These are phyloP conservation scores for Datnioides undecimradiatus DNA, from an alignment of 2,113 vertebrate species.

Conservation along the genomic window DNA sequence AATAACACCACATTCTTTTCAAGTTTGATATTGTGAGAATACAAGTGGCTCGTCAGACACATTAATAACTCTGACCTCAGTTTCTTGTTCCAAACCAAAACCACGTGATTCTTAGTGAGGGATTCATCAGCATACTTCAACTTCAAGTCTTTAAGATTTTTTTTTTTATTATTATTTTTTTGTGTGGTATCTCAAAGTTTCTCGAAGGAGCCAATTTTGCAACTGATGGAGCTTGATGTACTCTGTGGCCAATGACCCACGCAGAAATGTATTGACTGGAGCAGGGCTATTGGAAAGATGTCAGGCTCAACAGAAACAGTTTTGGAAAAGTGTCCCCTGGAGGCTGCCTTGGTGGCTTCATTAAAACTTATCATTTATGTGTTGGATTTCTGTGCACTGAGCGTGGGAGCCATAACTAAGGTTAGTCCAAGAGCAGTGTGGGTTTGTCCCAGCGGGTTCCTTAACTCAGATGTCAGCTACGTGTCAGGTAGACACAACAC, in stretches of 20 bases:
- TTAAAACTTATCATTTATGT: constrained; percentile 72
- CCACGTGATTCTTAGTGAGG: not conserved
- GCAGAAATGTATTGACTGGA: constrained; percentile 41
- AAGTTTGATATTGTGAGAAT: constrained; percentile 5
- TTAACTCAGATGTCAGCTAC: constrained; percentile 21
- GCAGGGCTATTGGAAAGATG: constrained; percentile 65
- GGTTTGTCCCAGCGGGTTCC: constrained; percentile 27
- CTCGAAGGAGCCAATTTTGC: constrained; percentile 22
- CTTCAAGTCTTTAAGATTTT: not conserved
- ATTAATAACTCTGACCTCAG: not conserved
- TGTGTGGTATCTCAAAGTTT: constrained; percentile 38
- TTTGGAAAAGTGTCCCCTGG: constrained; percentile 60
- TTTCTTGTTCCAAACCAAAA: not conserved
- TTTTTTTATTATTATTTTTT: not conserved
- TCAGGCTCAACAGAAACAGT: constrained; percentile 63
- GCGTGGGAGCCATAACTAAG: constrained; percentile 20
- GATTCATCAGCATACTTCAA: not conserved
- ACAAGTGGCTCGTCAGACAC: not conserved
- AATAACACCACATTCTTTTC: not conserved
- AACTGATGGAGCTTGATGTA: constrained; percentile 55
- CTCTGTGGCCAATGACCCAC: constrained; percentile 64
- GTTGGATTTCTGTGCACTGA: constrained; percentile 42
- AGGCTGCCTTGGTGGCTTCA: constrained; percentile 63
- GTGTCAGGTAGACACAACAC: constrained; percentile 10
- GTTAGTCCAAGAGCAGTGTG: constrained; percentile 49